Conservation (phyloP, 2,113 vertebrate species). For the Sphaerodactylus townsendi region DNA sequence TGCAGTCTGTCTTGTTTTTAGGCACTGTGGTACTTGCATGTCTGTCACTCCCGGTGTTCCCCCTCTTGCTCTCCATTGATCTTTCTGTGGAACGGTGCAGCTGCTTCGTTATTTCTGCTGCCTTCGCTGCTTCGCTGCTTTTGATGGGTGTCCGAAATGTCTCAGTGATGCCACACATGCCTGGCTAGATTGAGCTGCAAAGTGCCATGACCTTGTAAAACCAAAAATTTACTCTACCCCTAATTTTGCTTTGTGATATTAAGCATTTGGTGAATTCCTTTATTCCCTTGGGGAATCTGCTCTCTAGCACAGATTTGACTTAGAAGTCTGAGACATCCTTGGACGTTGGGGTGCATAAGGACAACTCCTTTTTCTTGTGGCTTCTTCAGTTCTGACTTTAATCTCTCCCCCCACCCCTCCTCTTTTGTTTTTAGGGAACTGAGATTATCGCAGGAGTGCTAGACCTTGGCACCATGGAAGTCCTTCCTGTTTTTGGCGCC, state of each 20-base stretch:
- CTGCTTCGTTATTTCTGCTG: conserved; percentile 28
- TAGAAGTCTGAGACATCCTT: conserved; percentile 26
- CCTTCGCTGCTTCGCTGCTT: conserved; percentile 62
- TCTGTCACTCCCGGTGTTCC: not conserved
- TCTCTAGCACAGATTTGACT: conserved; percentile 25
- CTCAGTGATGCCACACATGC: conserved; percentile 66
- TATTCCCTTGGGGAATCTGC: conserved; percentile 26
- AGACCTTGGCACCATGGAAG: conserved; percentile 93
- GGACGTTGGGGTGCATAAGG: not conserved
- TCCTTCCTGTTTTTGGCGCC: conserved; percentile 88
- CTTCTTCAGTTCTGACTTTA: conserved; percentile 32
- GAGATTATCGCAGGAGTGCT: conserved; percentile 90
- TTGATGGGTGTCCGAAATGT: conserved; percentile 46
- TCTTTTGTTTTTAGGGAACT: conserved; percentile 73
- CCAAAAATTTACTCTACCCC: not conserved
- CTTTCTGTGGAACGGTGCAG: conserved; percentile 23
- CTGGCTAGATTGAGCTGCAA: conserved; percentile 57
- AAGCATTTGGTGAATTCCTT: conserved; percentile 30
- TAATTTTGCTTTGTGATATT: conserved; percentile 1
- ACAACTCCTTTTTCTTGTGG: conserved; percentile 7
- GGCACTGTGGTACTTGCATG: conserved; percentile 12
- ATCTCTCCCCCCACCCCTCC: conserved; percentile 44
- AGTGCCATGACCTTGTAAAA: not conserved
- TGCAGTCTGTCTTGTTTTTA: conserved; percentile 2
- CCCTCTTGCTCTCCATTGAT: conserved; percentile 1